Percentiles rank a stretch among this genome's conserved stretches.
Evolutionary conservation across 2,797 vertebrate species (phyloP).

Genomic region (Pogoniulus pusillus): DNA sequence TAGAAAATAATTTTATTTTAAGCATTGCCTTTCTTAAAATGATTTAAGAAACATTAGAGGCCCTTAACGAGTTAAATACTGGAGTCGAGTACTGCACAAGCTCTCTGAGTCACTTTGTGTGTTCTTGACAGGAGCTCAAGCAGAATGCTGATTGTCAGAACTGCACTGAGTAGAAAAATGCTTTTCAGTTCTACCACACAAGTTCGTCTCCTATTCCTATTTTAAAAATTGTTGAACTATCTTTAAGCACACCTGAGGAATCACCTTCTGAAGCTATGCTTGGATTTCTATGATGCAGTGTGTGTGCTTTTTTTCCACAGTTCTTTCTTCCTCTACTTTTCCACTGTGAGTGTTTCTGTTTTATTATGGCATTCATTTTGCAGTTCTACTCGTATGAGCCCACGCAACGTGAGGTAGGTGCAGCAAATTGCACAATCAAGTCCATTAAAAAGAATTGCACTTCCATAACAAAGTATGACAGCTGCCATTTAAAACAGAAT

Average conservation of each 20-base stretch:
- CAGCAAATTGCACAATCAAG: constrained; percentile 43
- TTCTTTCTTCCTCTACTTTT: neutral
- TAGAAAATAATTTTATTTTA: neutral
- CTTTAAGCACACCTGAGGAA: neutral
- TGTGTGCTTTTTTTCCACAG: fast-evolving
- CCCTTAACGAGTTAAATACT: neutral
- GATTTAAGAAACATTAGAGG: neutral
- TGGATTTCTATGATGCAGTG: neutral
- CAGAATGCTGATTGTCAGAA: neutral
- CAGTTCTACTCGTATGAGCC: neutral
- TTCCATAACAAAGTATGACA: constrained; percentile 50
- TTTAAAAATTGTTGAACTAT: neutral
- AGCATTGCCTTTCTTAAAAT: neutral
- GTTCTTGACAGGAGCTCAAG: neutral
- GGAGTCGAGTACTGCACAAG: neutral
- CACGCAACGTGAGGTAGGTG: constrained; percentile 28
- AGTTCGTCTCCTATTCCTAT: neutral
- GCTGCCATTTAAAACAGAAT: constrained; percentile 47
- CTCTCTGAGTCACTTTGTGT: constrained; percentile 24
- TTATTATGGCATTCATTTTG: constrained; percentile 21
- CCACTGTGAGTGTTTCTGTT: neutral
- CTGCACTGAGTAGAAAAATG: neutral
- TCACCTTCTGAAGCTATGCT: neutral
- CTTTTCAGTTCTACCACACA: neutral
- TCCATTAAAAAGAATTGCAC: constrained; percentile 33